Evolutionary conservation across 2,888 invertebrate genomes (phyloP).

Genomic region (Synanthedon vespiformis): DNA sequence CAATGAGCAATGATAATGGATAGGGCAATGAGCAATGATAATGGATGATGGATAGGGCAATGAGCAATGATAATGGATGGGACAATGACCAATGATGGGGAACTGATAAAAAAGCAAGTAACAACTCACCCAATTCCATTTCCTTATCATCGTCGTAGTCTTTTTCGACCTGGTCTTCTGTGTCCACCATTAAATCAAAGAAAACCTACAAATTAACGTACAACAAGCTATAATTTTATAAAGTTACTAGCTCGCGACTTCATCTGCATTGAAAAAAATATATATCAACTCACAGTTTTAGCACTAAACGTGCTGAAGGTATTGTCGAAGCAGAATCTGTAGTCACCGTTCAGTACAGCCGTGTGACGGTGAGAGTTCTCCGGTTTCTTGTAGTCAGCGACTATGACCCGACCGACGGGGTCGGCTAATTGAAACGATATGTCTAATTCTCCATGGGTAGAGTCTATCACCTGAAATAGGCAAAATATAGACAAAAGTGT

Average conservation of each 20-base stretch:
- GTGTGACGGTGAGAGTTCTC: conserved; percentile 77
- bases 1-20: too few relatives aligned
- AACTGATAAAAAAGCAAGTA: neutral
- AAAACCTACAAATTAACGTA: conserved; percentile 56
- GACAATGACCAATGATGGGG: too few relatives aligned
- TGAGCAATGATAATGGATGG: too few relatives aligned
- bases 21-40: too few relatives aligned
- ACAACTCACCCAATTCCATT: conserved; percentile 53
- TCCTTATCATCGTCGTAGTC: conserved; percentile 65
- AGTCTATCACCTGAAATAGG: conserved; percentile 79
- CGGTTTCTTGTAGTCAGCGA: conserved; percentile 78
- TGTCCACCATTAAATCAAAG: conserved; percentile 80
- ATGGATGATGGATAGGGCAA: too few relatives aligned
- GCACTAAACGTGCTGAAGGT: conserved; percentile 82
- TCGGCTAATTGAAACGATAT: conserved; percentile 82
- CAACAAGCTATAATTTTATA: neutral
- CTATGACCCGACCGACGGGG: conserved; percentile 74
- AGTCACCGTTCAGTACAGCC: conserved; percentile 76
- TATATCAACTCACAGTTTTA: conserved; percentile 76
- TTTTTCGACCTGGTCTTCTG: conserved; percentile 62
- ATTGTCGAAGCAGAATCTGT: conserved; percentile 90
- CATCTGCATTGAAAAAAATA: too few relatives aligned
- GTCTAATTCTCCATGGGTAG: conserved; percentile 85
- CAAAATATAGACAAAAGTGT: too few relatives aligned
- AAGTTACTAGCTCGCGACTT: too few relatives aligned